Conservation (phyloP, 2,888 invertebrate species). For the Nephrotoma flavescens region DNA sequence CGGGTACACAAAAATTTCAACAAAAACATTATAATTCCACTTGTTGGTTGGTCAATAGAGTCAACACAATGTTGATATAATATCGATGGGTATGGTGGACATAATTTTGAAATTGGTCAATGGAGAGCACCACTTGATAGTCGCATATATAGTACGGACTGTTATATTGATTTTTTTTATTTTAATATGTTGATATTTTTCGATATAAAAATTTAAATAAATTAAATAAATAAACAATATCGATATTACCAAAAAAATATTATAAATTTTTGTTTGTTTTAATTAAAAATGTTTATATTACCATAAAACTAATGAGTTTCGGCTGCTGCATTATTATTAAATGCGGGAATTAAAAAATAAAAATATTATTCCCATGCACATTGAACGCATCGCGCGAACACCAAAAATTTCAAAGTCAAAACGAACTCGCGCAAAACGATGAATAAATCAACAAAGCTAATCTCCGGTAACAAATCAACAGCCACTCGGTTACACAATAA, state of each 20-base stretch:
- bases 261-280: background rate
- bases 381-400: background rate
- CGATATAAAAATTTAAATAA: background rate
- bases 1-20: background rate
- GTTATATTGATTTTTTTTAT: background rate
- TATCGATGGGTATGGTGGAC: background rate
- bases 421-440: background rate
- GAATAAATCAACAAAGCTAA: background rate
- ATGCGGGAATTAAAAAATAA: background rate
- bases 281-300: background rate
- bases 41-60: background rate
- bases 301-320: background rate
- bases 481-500: background rate
- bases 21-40: background rate
- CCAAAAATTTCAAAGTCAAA: background rate
- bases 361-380: background rate
- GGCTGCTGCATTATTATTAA: background rate
- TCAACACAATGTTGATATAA: background rate
- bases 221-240: background rate
- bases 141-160: background rate
- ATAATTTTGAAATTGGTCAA: background rate
- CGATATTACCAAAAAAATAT: background rate
- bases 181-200: background rate
- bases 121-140: background rate
- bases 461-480: background rate